phyloP scores from a whole-genome alignment of 2,113 vertebrate species.

The Cathartes aura region DNA sequence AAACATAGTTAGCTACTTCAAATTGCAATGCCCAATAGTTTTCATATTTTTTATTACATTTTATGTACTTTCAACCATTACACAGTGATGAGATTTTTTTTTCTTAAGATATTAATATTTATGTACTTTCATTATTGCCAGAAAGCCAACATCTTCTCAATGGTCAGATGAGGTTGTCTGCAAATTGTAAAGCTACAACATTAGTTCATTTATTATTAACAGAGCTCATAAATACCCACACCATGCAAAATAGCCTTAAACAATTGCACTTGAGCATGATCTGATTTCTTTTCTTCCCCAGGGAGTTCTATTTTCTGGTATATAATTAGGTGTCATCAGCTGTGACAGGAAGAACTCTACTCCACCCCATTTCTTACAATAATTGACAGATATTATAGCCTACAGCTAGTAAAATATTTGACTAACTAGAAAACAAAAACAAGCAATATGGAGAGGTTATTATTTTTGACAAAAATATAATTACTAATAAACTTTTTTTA shows the following conservation, averaged over 20 bases:
- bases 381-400: slow-evolving; percentile 70
- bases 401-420: slow-evolving; percentile 66
- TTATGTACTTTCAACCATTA: slow-evolving; percentile 48
- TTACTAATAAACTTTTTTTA: background rate
- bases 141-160: slow-evolving; percentile 48
- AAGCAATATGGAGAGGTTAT: background rate
- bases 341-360: slow-evolving; percentile 56
- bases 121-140: slow-evolving; percentile 60
- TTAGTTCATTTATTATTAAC: slow-evolving; percentile 77
- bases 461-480: slow-evolving; percentile 52
- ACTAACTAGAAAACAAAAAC: slow-evolving; percentile 53
- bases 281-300: slow-evolving; percentile 45
- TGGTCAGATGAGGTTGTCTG: slow-evolving; percentile 69
- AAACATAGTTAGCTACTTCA: background rate
- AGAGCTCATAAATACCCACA: slow-evolving; percentile 71
- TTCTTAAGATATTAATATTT: slow-evolving; percentile 65
- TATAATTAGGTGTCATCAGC: slow-evolving; percentile 74
- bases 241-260: slow-evolving; percentile 74
- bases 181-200: slow-evolving; percentile 55
- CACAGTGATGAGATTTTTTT: background rate
- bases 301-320: slow-evolving; percentile 49
- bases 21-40: background rate
- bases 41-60: slow-evolving; percentile 34
- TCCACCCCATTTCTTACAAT: slow-evolving; percentile 59
- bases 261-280: slow-evolving; percentile 55